A percentile compares a stretch with the other conserved stretches of the same genome.
phyloP scores from a whole-genome alignment of 23 tunicate genomes.

The Halocynthia aurantium region DNA sequence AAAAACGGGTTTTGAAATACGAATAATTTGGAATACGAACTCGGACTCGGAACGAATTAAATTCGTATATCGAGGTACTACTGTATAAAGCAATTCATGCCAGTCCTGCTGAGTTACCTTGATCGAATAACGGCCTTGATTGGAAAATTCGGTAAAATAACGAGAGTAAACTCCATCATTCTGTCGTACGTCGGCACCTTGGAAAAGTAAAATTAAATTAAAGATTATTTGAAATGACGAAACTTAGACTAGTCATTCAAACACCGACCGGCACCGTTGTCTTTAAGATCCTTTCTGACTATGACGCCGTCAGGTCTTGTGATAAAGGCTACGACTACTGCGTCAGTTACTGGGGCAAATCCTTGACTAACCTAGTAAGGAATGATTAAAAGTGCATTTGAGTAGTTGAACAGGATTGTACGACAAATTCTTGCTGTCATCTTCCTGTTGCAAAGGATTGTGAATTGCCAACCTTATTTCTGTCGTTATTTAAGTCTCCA shows the following conservation, averaged over 20 bases:
- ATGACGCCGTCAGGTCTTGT: not conserved
- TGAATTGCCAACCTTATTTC: too few relatives aligned
- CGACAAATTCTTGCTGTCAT: too few relatives aligned
- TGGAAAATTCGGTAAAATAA: constrained; percentile 4
- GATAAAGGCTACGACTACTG: not conserved
- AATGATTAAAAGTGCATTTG: too few relatives aligned
- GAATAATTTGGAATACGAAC: too few relatives aligned
- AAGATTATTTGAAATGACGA: not conserved
- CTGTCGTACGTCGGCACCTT: constrained; percentile 11
- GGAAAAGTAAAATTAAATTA: not conserved
- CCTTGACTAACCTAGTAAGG: constrained; percentile 9
- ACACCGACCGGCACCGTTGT: constrained; percentile 8
- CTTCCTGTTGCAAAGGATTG: too few relatives aligned
- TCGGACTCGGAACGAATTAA: too few relatives aligned
- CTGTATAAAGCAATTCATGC: too few relatives aligned
- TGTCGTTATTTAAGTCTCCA: too few relatives aligned
- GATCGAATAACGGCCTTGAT: not conserved
- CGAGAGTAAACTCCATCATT: constrained; percentile 19
- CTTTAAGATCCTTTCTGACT: not conserved
- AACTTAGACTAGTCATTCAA: not conserved
- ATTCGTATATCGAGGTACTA: too few relatives aligned
- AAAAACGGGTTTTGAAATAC: too few relatives aligned
- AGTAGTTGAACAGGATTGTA: too few relatives aligned
- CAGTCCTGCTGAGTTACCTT: not conserved
- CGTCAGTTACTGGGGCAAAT: not conserved